Base-by-base conservation (phyloP, 1,140 invertebrate genomes). In the Armadillidium nasatum region DNA sequence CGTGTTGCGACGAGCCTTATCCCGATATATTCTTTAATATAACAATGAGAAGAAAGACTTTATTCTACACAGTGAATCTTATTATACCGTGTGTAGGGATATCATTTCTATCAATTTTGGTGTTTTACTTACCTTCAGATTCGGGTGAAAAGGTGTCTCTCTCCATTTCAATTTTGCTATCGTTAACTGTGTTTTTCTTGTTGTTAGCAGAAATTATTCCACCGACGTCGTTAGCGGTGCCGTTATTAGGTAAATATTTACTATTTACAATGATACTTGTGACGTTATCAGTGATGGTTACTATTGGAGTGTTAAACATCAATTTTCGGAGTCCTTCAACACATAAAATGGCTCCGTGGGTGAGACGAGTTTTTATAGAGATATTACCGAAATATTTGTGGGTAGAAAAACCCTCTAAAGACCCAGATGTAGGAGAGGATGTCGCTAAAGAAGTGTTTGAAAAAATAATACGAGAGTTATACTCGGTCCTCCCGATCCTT, bases 211-310 rank as follows among this genome's bases (percentile, higher is more conserved):
- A 97, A 88, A 97, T 99, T 84, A 98, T 99, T 86, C 97, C 97
- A 76, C 97, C 98, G 45, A 99, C 97, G 44, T 98, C 95, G 72
- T 90, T 99, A 76, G 96, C 98, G 70, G 96, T 99, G 81, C 97
- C 98, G 76, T 89, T 99, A 79, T 90, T 99, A 78, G 97, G 97
- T 81, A 99, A 99, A 33, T 99, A 99, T 88, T 89, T 99, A 50
- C 89, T 99, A 23, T 99, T 99, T 87, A 99, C 97, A 66, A 98
- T 99, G 96, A 95, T 98, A 83, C 89, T 99, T 82, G 97, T 99
- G 80, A 99, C 97, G 46, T 88, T 98, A 70, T 99, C 96, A 71
- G 97, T 99, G 82, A 92, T 99, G 77, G 94, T 98, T 76, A 99
- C 97, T 81, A 98, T 99, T 83, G 93, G 94, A 79, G 96, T 99